These are phyloP conservation scores for Scaptodrosophila lebanonensis DNA, from an alignment of 1,140 invertebrate species.

Conservation along the genomic window DNA sequence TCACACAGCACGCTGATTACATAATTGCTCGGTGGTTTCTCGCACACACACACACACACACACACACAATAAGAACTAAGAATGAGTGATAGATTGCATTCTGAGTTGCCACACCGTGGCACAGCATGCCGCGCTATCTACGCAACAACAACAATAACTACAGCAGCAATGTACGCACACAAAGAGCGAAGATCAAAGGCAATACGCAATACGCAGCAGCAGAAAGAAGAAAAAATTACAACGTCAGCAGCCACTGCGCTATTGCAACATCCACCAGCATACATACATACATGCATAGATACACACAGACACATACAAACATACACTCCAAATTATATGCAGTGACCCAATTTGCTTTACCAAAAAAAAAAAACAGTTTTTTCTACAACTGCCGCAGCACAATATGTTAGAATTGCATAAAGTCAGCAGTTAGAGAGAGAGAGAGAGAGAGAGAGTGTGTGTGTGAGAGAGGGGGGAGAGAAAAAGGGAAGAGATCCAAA, in stretches of 20 bases:
- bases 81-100: constrained; percentile 70
- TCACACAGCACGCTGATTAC: constrained; percentile 46
- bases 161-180: constrained; percentile 8
- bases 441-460: background rate
- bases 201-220: constrained; percentile 23
- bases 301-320: constrained; percentile 1
- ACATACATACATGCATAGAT: constrained; percentile 18
- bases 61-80: background rate
- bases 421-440: background rate
- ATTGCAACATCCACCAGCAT: constrained; percentile 56
- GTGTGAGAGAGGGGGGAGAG: constrained; percentile 2
- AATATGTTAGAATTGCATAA: constrained; percentile 49
- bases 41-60: constrained; percentile 19
- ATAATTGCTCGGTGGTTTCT: constrained; percentile 61
- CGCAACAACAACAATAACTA: constrained; percentile 7
- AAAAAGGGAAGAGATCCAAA: background rate
- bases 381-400: constrained; percentile 6
- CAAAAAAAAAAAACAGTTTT: constrained; percentile 29
- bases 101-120: constrained; percentile 53
- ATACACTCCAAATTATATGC: constrained; percentile 51
- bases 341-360: constrained; percentile 57
- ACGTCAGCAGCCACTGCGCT: constrained; percentile 31
- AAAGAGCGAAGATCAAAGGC: constrained; percentile 60
- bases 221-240: constrained; percentile 36
- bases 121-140: background rate